Percentiles rank a stretch among this genome's conserved stretches.
These are phyloP conservation scores for Scaptomyza reducta DNA, from an alignment of 2,888 invertebrate genomes.

Conservation along the genomic window DNA sequence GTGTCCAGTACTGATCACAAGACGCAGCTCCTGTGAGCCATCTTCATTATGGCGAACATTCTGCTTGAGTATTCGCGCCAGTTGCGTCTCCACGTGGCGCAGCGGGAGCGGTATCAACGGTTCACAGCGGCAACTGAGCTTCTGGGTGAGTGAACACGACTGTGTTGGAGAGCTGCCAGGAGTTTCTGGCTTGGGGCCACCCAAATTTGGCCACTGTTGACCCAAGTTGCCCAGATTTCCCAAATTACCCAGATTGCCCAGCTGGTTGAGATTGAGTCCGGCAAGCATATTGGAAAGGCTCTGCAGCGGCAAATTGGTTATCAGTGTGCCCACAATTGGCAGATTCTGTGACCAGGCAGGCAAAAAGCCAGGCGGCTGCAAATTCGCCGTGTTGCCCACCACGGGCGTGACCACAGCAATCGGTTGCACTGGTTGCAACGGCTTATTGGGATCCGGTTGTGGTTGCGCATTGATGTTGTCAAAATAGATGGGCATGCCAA, in stretches of 20 bases:
- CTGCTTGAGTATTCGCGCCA: conserved; percentile 65
- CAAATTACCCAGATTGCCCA: conserved; percentile 49
- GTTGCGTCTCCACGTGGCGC: conserved; percentile 33
- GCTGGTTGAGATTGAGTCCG: conserved; percentile 45
- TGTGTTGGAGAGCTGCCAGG: conserved; percentile 19
- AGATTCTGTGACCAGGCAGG: conserved; percentile 68
- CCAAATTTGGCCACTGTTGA: conserved; percentile 31
- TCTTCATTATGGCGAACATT: conserved; percentile 61
- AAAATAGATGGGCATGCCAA: conserved; percentile 55
- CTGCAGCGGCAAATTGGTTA: conserved; percentile 68
- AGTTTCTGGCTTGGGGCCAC: conserved; percentile 24
- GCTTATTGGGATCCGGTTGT: conserved; percentile 17
- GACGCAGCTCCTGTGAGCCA: conserved; percentile 67
- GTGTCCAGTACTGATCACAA: conserved; percentile 69
- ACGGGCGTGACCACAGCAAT: conserved; percentile 64
- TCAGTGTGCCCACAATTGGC: conserved; percentile 72
- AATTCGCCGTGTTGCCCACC: conserved; percentile 31
- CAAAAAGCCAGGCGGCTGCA: conserved; percentile 52
- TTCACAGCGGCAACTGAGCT: conserved; percentile 74
- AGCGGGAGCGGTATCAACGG: conserved; percentile 48
- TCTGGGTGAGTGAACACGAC: conserved; percentile 66
- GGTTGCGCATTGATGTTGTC: conserved; percentile 42
- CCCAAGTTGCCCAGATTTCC: conserved; percentile 52
- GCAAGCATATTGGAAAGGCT: conserved; percentile 41
- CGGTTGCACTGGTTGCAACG: conserved; percentile 45